phyloP scores from a whole-genome alignment of 2,888 invertebrate species.

The Monochamus alternatus region DNA sequence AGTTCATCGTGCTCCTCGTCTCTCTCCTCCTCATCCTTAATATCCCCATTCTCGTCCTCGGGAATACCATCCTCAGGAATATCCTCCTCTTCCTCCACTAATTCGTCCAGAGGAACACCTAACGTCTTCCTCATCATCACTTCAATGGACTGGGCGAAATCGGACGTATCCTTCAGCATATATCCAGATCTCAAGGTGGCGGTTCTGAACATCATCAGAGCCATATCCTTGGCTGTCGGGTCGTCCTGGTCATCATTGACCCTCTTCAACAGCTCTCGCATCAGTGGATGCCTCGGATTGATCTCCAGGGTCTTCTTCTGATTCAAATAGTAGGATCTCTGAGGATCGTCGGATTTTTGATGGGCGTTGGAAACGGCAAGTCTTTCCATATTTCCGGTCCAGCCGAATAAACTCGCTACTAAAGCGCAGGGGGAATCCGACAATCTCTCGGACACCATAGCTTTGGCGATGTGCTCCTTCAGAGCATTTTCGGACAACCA shows the following conservation, averaged over 20 bases:
- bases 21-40: conserved; percentile 65
- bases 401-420: conserved; percentile 96
- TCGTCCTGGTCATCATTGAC: conserved; percentile 86
- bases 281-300: conserved; percentile 97
- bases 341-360: conserved; percentile 94
- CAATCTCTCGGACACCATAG: conserved; percentile 89
- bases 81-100: conserved; percentile 71
- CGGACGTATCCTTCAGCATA: conserved; percentile 87
- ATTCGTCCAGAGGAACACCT: conserved; percentile 85
- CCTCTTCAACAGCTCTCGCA: conserved; percentile 90
- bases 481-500: conserved; percentile 90
- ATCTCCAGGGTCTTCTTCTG: conserved; percentile 98
- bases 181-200: conserved; percentile 96
- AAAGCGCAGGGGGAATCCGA: conserved; percentile 95
- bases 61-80: conserved; percentile 70
- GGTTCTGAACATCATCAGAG: conserved; percentile 91
- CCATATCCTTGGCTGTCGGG: conserved; percentile 85
- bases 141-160: conserved; percentile 94
- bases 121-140: conserved; percentile 87
- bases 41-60: conserved; percentile 69
- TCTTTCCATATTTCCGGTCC: conserved; percentile 99
- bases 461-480: conserved; percentile 85
- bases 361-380: conserved; percentile 96
- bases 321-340: conserved; percentile 89
- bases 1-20: conserved; percentile 75